Base-by-base conservation (phyloP, 2,113 vertebrate species). In the Canis aureus region DNA sequence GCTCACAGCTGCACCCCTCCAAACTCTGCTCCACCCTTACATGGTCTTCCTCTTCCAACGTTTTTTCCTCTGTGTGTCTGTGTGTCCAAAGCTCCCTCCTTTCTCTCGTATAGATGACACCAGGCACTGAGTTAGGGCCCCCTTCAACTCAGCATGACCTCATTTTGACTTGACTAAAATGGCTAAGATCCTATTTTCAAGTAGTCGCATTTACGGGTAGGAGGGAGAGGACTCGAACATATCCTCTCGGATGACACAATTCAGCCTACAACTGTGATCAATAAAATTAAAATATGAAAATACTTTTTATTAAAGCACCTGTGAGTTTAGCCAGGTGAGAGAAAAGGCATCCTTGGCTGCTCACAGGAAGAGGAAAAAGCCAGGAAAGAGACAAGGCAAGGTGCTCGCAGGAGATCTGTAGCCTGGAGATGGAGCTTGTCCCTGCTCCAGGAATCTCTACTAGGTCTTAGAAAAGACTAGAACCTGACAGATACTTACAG, bases 221-320 rank as follows among this genome's bases (percentile, higher is more conserved):
- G 1, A n/a, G 38, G 59, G 15, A 27, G 51, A 67, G 81, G 29
- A 74, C 2, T n/a, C 76, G 51, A 66, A 86, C 13, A 59, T 53
- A 29, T 32, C 19, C 43, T 93, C 89, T 85, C 64, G 78, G 20
- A 5, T 11, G 12, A 84, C 55, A 76, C 35, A 53, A 16, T 71
- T 49, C 71, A 57, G 49, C 10, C 69, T 43, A 29, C 57, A 51
- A 55, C 25, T 67, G 20, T 62, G 51, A 51, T 53, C 23, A 64
- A 16, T 35, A 69, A 78, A 94, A 69, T 76, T n/a, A 71, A 78
- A 96, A 85, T 66, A 79, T 15, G 19, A 35, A 87, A 83, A 76
- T n/a, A 83, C 43, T 88, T 82, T 79, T 17, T 60, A 13, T 76
- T 20, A 32, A 35, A 88, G 78, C 3, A 59, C 5, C 2, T 9